Conservation (phyloP, 2,888 invertebrate genomes). For the Lumbricus terrestris region DNA sequence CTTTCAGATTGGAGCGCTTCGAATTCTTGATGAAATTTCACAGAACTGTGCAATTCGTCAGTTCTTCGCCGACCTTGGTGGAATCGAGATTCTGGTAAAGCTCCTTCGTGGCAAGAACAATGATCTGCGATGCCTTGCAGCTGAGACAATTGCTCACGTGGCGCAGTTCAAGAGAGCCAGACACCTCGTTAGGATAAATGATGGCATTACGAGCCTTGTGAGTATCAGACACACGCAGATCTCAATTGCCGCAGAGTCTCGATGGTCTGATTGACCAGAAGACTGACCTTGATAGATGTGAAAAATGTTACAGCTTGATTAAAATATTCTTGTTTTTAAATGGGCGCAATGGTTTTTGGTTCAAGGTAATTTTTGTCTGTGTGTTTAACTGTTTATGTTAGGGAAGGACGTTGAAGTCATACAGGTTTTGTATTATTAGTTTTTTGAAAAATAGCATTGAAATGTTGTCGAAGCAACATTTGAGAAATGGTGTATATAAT, state of each 20-base stretch:
- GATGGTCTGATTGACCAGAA: background rate
- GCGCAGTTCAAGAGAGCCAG: conserved; percentile 81
- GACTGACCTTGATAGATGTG: background rate
- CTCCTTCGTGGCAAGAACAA: conserved; percentile 76
- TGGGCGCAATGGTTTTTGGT: too few relatives aligned
- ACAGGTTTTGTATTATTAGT: background rate
- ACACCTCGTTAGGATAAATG: conserved; percentile 76
- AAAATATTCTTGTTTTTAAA: background rate
- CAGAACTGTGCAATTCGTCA: conserved; percentile 57
- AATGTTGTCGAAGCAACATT: background rate
- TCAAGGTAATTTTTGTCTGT: background rate
- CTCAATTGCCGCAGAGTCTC: background rate
- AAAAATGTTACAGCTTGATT: background rate
- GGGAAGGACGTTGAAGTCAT: background rate
- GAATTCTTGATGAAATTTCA: conserved; percentile 77
- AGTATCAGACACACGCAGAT: background rate
- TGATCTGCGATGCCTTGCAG: conserved; percentile 81
- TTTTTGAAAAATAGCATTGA: background rate
- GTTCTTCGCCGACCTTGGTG: conserved; percentile 60
- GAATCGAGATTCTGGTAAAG: conserved; percentile 65
- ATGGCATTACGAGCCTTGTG: conserved; percentile 63
- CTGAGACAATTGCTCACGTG: conserved; percentile 86
- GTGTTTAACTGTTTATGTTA: background rate
- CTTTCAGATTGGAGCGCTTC: conserved; percentile 71
- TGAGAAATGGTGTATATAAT: background rate